These are phyloP conservation scores for Zeuzera pyrina DNA, from an alignment of 2,888 invertebrate genomes.

Conservation along the genomic window DNA sequence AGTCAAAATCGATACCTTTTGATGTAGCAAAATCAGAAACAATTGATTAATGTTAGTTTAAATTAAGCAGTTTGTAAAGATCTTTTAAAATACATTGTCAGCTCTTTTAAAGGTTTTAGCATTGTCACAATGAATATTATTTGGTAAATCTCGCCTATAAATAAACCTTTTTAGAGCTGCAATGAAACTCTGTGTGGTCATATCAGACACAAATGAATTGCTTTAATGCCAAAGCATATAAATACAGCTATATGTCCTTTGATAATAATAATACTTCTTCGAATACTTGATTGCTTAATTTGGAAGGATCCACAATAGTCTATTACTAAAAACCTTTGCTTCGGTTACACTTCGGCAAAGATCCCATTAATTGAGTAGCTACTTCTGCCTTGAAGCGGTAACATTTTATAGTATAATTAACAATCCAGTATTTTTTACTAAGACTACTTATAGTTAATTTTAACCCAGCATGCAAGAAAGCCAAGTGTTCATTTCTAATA, in stretches of 20 bases:
- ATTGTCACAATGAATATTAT: conserved; percentile 11
- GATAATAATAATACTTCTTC: background rate
- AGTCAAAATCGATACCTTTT: conserved; percentile 18
- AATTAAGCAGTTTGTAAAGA: conserved; percentile 6
- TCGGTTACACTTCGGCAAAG: conserved; percentile 5
- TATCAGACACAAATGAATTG: too few species aligned
- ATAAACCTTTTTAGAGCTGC: conserved; percentile 10
- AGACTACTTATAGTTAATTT: too few species aligned
- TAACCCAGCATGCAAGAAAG: too few species aligned
- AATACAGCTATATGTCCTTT: conserved; percentile 1
- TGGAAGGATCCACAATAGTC: conserved; percentile 4
- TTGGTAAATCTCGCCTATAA: conserved; percentile 6
- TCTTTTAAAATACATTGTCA: conserved; percentile 6
- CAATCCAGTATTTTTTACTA: conserved; percentile 6
- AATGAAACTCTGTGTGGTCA: conserved; percentile 10
- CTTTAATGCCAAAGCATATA: conserved; percentile 7
- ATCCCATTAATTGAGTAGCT: conserved; percentile 7
- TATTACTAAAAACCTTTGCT: conserved; percentile 2
- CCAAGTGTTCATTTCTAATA: too few species aligned
- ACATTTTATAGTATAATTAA: conserved; percentile 5
- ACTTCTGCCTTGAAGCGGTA: conserved; percentile 7
- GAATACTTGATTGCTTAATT: too few species aligned
- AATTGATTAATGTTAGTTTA: conserved; percentile 5
- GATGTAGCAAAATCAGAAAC: conserved; percentile 2
- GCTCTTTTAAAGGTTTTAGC: conserved; percentile 11